A percentile compares a stretch with the other conserved stretches of the same genome.
phyloP scores from a whole-genome alignment of 1,140 invertebrate species.

The Oryzaephilus surinamensis region DNA sequence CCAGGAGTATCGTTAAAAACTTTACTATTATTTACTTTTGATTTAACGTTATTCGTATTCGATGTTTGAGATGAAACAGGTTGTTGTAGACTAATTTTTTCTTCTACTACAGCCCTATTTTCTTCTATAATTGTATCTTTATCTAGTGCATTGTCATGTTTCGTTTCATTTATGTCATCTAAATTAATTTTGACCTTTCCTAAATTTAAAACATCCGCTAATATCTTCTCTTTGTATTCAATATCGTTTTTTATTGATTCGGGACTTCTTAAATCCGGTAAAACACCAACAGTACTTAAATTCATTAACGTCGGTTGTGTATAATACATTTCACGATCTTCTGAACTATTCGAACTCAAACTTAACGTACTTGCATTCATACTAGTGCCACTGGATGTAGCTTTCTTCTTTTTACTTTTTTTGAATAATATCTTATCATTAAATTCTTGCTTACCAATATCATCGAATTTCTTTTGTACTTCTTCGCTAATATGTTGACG shows the following conservation, averaged over 20 bases:
- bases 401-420: constrained; percentile 1
- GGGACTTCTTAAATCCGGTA: constrained; percentile 38
- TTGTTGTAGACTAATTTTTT: too few relatives aligned
- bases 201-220: constrained; percentile 42
- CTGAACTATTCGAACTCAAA: constrained; percentile 25
- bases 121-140: not conserved
- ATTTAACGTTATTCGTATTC: not conserved
- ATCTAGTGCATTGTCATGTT: not conserved
- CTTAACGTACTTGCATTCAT: constrained; percentile 16
- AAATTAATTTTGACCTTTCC: constrained; percentile 32
- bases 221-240: constrained; percentile 42
- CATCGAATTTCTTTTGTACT: constrained; percentile 28
- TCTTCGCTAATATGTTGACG: constrained; percentile 10
- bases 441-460: constrained; percentile 44
- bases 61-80: too few relatives aligned
- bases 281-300: constrained; percentile 36
- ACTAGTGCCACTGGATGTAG: constrained; percentile 10
- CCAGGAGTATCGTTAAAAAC: constrained; percentile 1
- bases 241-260: constrained; percentile 44
- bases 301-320: constrained; percentile 33
- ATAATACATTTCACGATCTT: constrained; percentile 17
- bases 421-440: constrained; percentile 45
- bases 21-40: not conserved
- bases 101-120: not conserved
- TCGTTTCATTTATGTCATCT: constrained; percentile 8